Conservation (phyloP, 1,140 invertebrate genomes). For the Xylocopa sonorina region DNA sequence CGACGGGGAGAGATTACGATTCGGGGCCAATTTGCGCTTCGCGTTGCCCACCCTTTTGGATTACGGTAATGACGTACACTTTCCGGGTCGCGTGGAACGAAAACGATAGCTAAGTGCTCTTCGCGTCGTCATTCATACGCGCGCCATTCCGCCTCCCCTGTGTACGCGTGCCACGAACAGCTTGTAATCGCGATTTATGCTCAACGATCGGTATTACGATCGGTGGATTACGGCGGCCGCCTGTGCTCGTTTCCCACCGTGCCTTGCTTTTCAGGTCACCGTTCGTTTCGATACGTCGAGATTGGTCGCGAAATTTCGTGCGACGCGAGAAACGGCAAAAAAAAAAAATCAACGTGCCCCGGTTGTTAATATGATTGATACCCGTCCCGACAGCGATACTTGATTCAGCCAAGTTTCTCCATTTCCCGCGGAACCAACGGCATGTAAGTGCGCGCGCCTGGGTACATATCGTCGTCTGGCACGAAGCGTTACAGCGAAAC, state of each 20-base stretch:
- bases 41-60: neutral
- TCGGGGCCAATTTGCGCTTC: neutral
- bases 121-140: neutral
- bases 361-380: no score
- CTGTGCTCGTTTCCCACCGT: no score
- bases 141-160: neutral
- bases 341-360: no score
- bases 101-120: neutral
- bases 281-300: no score
- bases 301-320: no score
- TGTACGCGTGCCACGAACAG: neutral
- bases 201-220: neutral
- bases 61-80: neutral
- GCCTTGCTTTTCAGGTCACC: no score
- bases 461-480: neutral
- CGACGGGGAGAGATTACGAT: neutral
- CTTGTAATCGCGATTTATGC: neutral
- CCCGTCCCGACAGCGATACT: no score
- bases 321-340: no score
- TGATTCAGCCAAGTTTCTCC: no score
- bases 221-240: no score
- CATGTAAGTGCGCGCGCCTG: no score
- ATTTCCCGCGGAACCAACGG: no score
- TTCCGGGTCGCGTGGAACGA: neutral
- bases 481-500: constrained; percentile 23